Evolutionary conservation across 2,113 vertebrate genomes (phyloP).

Genomic region (Plotosus lineatus): DNA sequence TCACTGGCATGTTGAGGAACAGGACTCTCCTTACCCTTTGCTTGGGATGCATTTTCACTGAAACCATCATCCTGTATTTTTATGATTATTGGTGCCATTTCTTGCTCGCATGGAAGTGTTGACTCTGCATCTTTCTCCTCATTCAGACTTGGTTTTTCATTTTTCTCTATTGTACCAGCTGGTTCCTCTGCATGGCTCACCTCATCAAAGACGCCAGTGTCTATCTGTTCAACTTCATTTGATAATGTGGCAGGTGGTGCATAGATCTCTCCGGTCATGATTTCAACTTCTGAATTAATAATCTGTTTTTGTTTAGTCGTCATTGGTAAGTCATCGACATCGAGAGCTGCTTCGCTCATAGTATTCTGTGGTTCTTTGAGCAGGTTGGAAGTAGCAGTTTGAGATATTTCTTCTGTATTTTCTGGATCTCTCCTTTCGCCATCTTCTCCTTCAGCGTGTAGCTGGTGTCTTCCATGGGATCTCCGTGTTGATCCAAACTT

Average conservation of each 20-base stretch:
- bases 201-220: neutral
- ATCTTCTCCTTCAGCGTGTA: neutral
- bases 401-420: neutral
- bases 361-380: neutral
- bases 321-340: neutral
- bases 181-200: neutral
- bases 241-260: neutral
- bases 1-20: neutral
- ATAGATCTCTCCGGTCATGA: neutral
- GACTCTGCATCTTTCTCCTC: neutral
- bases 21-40: neutral
- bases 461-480: neutral
- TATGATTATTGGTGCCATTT: neutral
- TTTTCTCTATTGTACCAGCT: neutral
- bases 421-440: neutral
- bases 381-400: neutral
- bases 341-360: neutral
- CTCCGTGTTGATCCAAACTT: conserved; percentile 15
- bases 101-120: neutral
- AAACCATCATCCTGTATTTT: neutral
- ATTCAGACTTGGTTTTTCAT: neutral
- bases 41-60: neutral
- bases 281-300: neutral
- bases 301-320: conserved; percentile 9
- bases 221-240: neutral